Base-by-base conservation (phyloP, 1,140 invertebrate genomes). In the Drosophila kohkoa region DNA sequence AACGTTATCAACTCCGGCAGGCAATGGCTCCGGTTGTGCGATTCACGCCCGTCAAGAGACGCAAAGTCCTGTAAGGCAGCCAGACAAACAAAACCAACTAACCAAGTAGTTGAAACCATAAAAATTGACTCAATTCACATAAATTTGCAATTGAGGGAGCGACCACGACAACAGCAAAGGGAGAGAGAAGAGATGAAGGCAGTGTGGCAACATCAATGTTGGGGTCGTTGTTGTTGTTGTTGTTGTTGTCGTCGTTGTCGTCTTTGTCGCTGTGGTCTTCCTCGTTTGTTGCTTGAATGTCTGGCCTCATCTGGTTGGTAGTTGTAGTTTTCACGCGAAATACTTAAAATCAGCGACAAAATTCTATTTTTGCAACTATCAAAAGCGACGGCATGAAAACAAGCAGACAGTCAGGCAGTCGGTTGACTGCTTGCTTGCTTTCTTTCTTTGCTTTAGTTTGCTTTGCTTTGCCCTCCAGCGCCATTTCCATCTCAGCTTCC, bases 341-440 rank as follows among this genome's bases (percentile, higher is more conserved):
- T 89, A 85, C 85, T 89, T 89, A 89, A 89, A 81, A 81, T 90
- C 85, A 85, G 85, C 83, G 86, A 89, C 85, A 74, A 89, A 85
- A 81, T 90, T 90, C 85, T 89, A 89, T 89, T 89, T 89, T 89
- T 90, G 76, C 69, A 81, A 86, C 79, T 79, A 82, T 86, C 76
- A 85, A 75, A 69, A 69, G 71, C 74, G 46, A 83, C 67, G 51
- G 73, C 73, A 70, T 62, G 60, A 77, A 58, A 77, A 77, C 45
- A 77, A 74, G 59, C 63, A 64, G 75, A 66, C 64, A 75, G 49
- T 38, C 60, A 58, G 46, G 60, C 63, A 59, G 63, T 82, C 72
- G 77, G 78, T 60, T 58, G 70, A 41, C 60, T 54, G 48, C 10
- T 38, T 38, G 35, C 20, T 25, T 25, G 20, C 20, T 25, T 25